A percentile compares a stretch with the other conserved stretches of the same genome.
phyloP scores from a whole-genome alignment of 2,888 invertebrate genomes.

The Epinotia ramella region DNA sequence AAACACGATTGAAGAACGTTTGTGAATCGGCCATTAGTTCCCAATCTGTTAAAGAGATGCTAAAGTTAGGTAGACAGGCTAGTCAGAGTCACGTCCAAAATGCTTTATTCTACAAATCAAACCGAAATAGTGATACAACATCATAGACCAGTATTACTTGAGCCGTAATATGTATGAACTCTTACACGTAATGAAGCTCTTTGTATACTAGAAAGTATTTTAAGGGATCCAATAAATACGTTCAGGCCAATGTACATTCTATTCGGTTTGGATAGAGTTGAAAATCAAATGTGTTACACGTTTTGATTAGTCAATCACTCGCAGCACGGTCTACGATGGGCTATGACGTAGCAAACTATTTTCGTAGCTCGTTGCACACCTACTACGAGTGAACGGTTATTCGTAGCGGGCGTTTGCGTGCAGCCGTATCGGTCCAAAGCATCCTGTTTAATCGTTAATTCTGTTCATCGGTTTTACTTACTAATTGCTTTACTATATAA shows the following conservation, averaged over 20 bases:
- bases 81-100: neutral
- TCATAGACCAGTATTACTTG: neutral
- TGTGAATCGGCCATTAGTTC: too few relatives aligned
- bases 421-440: neutral
- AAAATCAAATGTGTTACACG: neutral
- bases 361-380: constrained; percentile 10
- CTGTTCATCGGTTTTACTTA: too few relatives aligned
- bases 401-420: neutral
- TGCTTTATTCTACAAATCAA: constrained; percentile 9
- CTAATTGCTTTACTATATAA: too few relatives aligned
- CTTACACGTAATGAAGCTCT: neutral
- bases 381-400: constrained; percentile 1
- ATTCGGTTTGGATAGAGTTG: neutral
- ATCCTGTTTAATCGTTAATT: neutral
- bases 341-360: constrained; percentile 7
- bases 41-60: too few relatives aligned
- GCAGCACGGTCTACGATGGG: constrained; percentile 4
- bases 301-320: constrained; percentile 15
- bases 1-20: too few relatives aligned
- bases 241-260: neutral
- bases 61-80: neutral
- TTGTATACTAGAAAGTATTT: neutral
- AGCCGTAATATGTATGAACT: neutral
- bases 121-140: constrained; percentile 1
- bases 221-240: neutral